Conservation (phyloP, 2,888 invertebrate species). For the Oscheius sp. region DNA sequence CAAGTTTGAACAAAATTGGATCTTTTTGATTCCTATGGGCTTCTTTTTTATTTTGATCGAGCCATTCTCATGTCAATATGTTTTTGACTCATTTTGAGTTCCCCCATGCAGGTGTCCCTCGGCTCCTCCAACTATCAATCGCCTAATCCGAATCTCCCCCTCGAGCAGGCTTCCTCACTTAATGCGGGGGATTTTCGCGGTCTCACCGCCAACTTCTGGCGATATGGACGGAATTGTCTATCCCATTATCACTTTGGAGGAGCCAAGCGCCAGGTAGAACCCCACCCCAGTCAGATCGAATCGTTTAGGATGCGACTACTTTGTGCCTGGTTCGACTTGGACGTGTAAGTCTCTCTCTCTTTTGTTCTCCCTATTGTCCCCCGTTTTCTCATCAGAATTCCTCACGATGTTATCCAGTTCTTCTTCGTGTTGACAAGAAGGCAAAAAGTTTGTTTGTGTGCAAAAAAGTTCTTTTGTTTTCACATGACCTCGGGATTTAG, state of each 20-base stretch:
- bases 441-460: too few relatives aligned
- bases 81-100: too few relatives aligned
- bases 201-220: neutral
- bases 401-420: too few relatives aligned
- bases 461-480: too few relatives aligned
- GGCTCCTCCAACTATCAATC: constrained; percentile 15
- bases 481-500: too few relatives aligned
- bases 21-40: too few relatives aligned
- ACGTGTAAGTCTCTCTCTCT: constrained; percentile 11
- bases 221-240: constrained; percentile 10
- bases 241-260: constrained; percentile 33
- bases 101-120: neutral
- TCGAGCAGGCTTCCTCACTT: constrained; percentile 20
- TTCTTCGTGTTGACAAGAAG: too few relatives aligned
- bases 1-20: too few relatives aligned
- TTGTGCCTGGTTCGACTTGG: constrained; percentile 30
- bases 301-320: constrained; percentile 18
- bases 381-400: too few relatives aligned
- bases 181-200: constrained; percentile 23
- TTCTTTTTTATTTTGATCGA: neutral
- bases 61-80: neutral
- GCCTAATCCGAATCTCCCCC: constrained; percentile 26
- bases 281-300: neutral
- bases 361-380: neutral
- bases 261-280: constrained; percentile 26